A percentile compares a stretch with the other conserved stretches of the same genome.
phyloP scores from a whole-genome alignment of 1,140 invertebrate genomes.

The Pseudomyrmex sp. region DNA sequence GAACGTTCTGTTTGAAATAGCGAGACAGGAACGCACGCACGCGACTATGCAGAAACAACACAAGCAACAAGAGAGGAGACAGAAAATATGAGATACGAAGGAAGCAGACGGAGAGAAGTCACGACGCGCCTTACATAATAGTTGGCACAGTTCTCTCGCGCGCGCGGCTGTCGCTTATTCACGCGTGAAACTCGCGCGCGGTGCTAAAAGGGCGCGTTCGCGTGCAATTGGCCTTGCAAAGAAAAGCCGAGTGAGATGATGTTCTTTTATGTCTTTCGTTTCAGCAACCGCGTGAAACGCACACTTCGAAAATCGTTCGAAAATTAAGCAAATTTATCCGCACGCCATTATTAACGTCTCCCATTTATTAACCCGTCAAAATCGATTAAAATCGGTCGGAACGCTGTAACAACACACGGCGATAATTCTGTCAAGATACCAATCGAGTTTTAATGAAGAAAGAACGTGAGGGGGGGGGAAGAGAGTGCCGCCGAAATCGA shows the following conservation, averaged over 20 bases:
- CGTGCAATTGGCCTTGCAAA: constrained; percentile 38
- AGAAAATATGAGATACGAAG: constrained; percentile 42
- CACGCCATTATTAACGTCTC: too few species aligned
- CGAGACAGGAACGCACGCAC: constrained; percentile 1
- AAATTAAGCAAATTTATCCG: too few species aligned
- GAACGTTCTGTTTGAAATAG: constrained; percentile 47
- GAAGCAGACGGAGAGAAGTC: constrained; percentile 55
- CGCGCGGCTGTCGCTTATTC: constrained; percentile 69
- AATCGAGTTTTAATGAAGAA: constrained; percentile 19
- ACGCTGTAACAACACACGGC: background rate
- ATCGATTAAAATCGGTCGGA: background rate
- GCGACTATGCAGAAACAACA: constrained; percentile 44
- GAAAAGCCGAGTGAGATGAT: background rate
- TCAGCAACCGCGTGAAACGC: background rate
- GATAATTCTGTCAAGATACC: constrained; percentile 27
- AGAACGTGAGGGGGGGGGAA: background rate
- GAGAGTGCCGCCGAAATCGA: constrained; percentile 43
- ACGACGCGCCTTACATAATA: constrained; percentile 70
- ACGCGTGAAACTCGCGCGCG: constrained; percentile 62
- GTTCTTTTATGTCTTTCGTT: background rate
- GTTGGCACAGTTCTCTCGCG: constrained; percentile 75
- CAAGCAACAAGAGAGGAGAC: constrained; percentile 28
- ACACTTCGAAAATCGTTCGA: too few species aligned
- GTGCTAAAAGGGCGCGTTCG: constrained; percentile 57
- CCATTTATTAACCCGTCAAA: background rate